A percentile compares a stretch with the other conserved stretches of the same genome.
Conservation (phyloP, 2,888 invertebrate species). For the Tholera decimalis region DNA sequence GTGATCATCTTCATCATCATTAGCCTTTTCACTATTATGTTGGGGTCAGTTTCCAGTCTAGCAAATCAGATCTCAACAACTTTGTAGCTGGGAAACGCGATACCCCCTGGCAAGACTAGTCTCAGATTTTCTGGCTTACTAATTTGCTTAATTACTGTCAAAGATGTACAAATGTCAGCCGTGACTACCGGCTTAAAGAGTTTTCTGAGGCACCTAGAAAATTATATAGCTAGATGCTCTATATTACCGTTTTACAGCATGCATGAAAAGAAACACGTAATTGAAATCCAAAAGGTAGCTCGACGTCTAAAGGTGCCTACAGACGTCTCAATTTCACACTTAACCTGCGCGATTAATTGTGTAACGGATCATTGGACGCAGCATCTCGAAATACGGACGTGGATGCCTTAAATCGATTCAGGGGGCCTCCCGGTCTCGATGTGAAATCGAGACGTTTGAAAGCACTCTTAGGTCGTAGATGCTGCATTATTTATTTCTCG, state of each 20-base stretch:
- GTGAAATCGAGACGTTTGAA: constrained; percentile 56
- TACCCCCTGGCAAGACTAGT: no score
- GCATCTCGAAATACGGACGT: constrained; percentile 48
- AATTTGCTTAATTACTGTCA: no score
- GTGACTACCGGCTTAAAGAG: no score
- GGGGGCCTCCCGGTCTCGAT: constrained; percentile 31
- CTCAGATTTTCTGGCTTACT: no score
- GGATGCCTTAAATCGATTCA: constrained; percentile 56
- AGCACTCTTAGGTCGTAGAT: constrained; percentile 43
- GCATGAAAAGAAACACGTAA: constrained; percentile 36
- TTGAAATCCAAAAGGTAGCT: constrained; percentile 39
- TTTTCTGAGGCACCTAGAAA: background rate
- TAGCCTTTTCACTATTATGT: no score
- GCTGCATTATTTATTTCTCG: constrained; percentile 56
- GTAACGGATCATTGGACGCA: constrained; percentile 48
- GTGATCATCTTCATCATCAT: no score
- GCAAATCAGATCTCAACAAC: no score
- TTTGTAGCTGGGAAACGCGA: no score
- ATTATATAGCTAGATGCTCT: background rate
- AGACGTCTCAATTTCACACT: constrained; percentile 51
- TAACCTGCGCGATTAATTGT: constrained; percentile 53
- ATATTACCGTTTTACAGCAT: constrained; percentile 16
- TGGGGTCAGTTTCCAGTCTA: no score
- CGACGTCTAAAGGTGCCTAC: constrained; percentile 31
- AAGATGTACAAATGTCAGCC: no score